phyloP scores from a whole-genome alignment of 2,113 vertebrate genomes.

The Etia nguti region DNA sequence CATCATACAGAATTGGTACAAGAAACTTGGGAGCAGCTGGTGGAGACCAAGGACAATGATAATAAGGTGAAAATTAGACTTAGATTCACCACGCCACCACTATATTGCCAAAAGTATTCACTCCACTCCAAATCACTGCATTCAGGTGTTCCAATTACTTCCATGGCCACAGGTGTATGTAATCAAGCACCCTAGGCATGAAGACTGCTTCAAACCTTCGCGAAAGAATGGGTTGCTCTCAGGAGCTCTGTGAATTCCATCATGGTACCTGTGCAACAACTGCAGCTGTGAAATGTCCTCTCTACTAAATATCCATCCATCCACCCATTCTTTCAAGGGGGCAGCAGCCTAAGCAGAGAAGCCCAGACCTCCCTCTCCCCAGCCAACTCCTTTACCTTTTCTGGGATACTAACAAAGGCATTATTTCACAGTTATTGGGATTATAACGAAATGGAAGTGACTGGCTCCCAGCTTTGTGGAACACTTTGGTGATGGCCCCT shows the following conservation, averaged over 20 bases:
- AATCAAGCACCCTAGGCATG: not conserved
- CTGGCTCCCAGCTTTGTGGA: not conserved
- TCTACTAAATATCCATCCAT: not conserved
- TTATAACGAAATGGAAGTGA: not conserved
- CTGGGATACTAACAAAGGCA: not conserved
- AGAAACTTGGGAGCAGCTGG: not conserved
- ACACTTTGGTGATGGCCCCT: not conserved
- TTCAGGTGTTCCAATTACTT: not conserved
- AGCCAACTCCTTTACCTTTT: not conserved
- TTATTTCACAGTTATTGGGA: not conserved
- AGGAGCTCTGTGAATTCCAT: not conserved
- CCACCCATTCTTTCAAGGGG: not conserved
- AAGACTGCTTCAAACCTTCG: not conserved
- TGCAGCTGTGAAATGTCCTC: not conserved
- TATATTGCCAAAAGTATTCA: not conserved
- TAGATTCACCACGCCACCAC: not conserved
- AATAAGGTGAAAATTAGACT: not conserved
- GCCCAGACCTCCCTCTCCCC: not conserved
- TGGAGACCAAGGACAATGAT: not conserved
- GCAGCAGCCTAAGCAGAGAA: not conserved
- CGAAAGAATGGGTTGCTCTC: not conserved
- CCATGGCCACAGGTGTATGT: not conserved
- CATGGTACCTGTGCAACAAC: not conserved
- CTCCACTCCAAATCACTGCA: not conserved
- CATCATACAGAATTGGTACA: not conserved